phyloP scores from a whole-genome alignment of 1,140 invertebrate genomes.

The Tribolium madens region DNA sequence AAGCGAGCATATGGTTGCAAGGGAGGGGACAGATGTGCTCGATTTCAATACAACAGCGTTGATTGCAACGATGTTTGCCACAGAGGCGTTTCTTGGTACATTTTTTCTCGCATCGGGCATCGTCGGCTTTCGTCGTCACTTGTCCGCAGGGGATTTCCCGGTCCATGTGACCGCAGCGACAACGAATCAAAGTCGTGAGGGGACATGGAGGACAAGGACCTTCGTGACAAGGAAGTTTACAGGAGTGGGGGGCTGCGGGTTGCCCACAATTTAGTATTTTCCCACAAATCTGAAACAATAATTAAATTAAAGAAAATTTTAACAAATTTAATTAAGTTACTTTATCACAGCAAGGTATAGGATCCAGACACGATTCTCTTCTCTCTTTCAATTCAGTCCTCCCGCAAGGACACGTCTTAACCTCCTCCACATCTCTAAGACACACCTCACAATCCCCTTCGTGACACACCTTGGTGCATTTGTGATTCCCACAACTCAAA shows the following conservation, averaged over 20 bases:
- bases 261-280: conserved; percentile 87
- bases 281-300: conserved; percentile 72
- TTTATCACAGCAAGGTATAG: conserved; percentile 87
- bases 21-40: conserved; percentile 88
- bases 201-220: conserved; percentile 87
- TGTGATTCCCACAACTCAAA: conserved; percentile 83
- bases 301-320: conserved; percentile 29
- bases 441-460: conserved; percentile 75
- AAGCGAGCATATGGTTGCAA: conserved; percentile 85
- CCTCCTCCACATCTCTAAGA: conserved; percentile 71
- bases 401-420: conserved; percentile 88
- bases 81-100: conserved; percentile 91
- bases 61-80: conserved; percentile 90
- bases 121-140: conserved; percentile 76
- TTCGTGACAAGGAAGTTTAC: conserved; percentile 79
- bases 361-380: conserved; percentile 82
- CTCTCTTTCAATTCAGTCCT: conserved; percentile 71
- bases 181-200: conserved; percentile 81
- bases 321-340: conserved; percentile 49
- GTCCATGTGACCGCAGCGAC: conserved; percentile 91
- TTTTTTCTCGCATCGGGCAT: conserved; percentile 85
- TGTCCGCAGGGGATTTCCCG: conserved; percentile 85
- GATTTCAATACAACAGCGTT: conserved; percentile 86
- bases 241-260: conserved; percentile 75
- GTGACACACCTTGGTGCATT: conserved; percentile 81